Conservation (phyloP, 1,140 invertebrate genomes). For the Bombus waltoni region DNA sequence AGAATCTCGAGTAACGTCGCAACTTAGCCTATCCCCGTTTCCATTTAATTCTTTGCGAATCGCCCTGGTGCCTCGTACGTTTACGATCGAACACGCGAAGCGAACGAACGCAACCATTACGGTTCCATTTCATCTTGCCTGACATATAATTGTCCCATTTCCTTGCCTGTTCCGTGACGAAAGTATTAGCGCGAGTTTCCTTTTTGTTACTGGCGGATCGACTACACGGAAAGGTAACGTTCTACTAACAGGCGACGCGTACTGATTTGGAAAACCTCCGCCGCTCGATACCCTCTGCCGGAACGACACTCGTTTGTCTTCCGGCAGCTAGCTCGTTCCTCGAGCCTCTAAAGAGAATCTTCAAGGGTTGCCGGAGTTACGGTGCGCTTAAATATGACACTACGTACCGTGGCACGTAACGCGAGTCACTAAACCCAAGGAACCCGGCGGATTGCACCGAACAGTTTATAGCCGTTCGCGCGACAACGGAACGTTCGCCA, state of each 20-base stretch:
- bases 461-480: slow-evolving; percentile 64
- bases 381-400: slow-evolving; percentile 21
- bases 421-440: slow-evolving; percentile 23
- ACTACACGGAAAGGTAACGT: too few species aligned
- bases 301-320: slow-evolving; percentile 30
- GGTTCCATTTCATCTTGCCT: background rate
- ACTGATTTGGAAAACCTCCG: background rate
- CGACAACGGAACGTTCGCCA: slow-evolving; percentile 51
- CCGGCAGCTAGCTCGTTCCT: background rate
- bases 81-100: background rate
- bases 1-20: background rate
- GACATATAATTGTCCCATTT: too few species aligned
- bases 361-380: slow-evolving; percentile 1
- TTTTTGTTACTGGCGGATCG: background rate
- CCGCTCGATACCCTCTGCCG: too few species aligned
- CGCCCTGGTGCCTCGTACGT: background rate
- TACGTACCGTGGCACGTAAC: background rate
- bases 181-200: slow-evolving; percentile 3
- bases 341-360: background rate
- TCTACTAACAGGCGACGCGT: background rate
- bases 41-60: background rate
- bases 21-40: background rate
- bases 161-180: background rate
- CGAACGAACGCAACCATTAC: too few species aligned
- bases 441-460: slow-evolving; percentile 53